Percentiles rank a stretch among this genome's conserved stretches.
Conservation (phyloP, 2,888 invertebrate genomes). For the Sesia apiformis region DNA sequence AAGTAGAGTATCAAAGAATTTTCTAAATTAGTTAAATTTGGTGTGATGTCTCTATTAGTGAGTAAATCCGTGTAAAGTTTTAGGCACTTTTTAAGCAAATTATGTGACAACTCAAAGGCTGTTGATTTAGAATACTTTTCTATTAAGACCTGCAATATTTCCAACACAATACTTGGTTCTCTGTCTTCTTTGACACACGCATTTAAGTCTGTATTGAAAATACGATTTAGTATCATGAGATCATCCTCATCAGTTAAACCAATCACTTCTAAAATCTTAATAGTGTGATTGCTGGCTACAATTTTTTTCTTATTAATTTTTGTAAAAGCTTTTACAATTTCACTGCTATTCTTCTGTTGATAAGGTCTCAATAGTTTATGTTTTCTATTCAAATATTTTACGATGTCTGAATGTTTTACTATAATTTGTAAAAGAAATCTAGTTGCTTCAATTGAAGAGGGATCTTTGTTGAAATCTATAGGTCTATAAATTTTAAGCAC, state of each 20-base stretch:
- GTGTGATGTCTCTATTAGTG: conserved; percentile 40
- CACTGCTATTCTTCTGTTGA: conserved; percentile 67
- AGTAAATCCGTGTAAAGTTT: conserved; percentile 61
- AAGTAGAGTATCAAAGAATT: conserved; percentile 72
- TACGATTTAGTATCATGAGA: conserved; percentile 45
- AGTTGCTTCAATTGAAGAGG: conserved; percentile 37
- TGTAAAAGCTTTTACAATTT: conserved; percentile 56
- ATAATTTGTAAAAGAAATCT: conserved; percentile 45
- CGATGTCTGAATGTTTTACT: conserved; percentile 31
- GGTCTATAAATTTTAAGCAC: conserved; percentile 51
- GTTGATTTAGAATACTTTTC: conserved; percentile 54
- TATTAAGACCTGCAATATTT: conserved; percentile 59
- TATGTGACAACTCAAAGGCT: conserved; percentile 34
- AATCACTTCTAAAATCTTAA: conserved; percentile 54
- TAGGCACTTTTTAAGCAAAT: conserved; percentile 45
- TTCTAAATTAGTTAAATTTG: conserved; percentile 72
- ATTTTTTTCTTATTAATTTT: conserved; percentile 58
- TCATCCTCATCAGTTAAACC: conserved; percentile 54
- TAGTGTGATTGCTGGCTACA: conserved; percentile 40
- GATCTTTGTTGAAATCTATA: conserved; percentile 37
- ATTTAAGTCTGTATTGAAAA: conserved; percentile 38
- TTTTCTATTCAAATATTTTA: conserved; percentile 40
- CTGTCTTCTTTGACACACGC: conserved; percentile 60
- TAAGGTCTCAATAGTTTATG: conserved; percentile 59
- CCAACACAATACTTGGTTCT: conserved; percentile 65